phyloP scores from a whole-genome alignment of 2,797 vertebrate species.

The Lepilemur septentrionalis region DNA sequence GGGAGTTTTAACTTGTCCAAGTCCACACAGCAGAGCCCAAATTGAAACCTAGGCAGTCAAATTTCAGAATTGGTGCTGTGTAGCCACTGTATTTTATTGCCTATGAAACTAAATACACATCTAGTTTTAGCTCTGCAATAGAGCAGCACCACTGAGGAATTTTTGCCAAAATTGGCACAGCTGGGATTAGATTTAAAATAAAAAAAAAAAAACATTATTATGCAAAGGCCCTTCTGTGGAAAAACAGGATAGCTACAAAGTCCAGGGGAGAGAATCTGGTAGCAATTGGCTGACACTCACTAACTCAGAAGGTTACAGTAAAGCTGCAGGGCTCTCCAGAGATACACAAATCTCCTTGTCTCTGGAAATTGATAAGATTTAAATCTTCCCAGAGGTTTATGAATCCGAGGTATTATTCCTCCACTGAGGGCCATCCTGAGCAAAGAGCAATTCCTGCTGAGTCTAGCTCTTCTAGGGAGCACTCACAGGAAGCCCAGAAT shows the following conservation, averaged over 20 bases:
- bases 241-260: not conserved
- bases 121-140: not conserved
- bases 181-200: not conserved
- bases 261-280: not conserved
- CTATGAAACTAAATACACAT: not conserved
- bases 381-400: not conserved
- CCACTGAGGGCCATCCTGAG: not conserved
- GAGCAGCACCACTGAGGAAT: not conserved
- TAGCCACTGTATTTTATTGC: not conserved
- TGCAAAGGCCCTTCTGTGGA: not conserved
- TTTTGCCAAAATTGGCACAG: not conserved
- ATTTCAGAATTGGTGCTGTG: not conserved
- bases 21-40: not conserved
- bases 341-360: not conserved
- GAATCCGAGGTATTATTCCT: not conserved
- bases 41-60: not conserved
- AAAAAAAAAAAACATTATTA: not conserved
- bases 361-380: not conserved
- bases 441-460: not conserved
- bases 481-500: not conserved
- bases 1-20: not conserved
- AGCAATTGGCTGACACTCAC: not conserved
- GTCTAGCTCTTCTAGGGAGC: not conserved
- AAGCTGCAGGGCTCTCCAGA: not conserved
- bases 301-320: not conserved